phyloP scores from a whole-genome alignment of 2,888 invertebrate genomes.

The Drosophila barbarae region DNA sequence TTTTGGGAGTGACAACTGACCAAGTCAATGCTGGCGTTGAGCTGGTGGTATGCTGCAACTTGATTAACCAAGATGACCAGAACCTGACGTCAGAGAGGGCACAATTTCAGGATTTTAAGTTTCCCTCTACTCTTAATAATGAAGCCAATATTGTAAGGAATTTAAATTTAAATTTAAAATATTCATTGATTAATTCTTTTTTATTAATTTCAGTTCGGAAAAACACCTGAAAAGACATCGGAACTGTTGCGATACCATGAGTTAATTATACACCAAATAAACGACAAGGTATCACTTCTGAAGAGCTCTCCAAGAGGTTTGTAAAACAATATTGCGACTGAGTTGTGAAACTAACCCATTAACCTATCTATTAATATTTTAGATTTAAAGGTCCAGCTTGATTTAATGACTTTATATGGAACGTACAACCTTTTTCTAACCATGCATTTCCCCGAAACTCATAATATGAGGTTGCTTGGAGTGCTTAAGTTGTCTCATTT shows the following conservation, averaged over 20 bases:
- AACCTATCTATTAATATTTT: background rate
- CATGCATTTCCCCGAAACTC: conserved; percentile 43
- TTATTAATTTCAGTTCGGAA: background rate
- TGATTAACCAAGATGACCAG: conserved; percentile 3
- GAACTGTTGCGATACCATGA: conserved; percentile 8
- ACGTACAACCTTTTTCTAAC: conserved; percentile 47
- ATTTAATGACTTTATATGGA: conserved; percentile 47
- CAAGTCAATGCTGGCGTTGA: conserved; percentile 38
- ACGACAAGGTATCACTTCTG: background rate
- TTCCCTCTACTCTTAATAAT: background rate
- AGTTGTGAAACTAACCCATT: background rate
- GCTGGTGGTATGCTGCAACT: conserved; percentile 18
- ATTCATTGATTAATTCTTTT: background rate
- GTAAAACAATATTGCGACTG: too few species aligned
- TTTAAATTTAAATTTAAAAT: background rate
- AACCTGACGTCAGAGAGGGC: background rate
- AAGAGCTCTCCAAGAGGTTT: conserved; percentile 1
- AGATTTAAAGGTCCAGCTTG: conserved; percentile 37
- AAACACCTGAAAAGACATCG: background rate
- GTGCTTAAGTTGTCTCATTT: conserved; percentile 54
- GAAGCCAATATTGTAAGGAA: conserved; percentile 2
- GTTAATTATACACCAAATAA: conserved; percentile 4
- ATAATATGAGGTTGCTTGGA: conserved; percentile 48
- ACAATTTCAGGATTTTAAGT: conserved; percentile 1
- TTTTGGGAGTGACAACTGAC: conserved; percentile 30